Percentiles rank a stretch among this genome's conserved stretches.
Conservation (phyloP, 2,888 invertebrate species). For the Pinctada fucata region DNA sequence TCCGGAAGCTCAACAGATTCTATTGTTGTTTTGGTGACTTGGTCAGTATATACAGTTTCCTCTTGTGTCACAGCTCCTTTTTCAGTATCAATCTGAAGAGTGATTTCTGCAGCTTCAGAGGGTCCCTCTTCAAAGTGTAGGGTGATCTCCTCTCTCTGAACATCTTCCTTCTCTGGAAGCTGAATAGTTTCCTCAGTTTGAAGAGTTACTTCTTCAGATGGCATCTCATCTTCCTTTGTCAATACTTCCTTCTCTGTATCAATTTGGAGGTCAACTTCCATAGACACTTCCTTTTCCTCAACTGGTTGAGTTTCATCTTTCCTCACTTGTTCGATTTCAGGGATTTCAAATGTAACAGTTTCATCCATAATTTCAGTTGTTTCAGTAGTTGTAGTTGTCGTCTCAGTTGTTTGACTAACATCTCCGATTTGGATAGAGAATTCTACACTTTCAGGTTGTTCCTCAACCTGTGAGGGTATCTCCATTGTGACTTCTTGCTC, state of each 20-base stretch:
- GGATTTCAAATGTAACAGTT: conserved; percentile 24
- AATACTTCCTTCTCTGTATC: conserved; percentile 32
- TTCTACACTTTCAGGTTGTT: conserved; percentile 52
- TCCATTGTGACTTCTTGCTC: conserved; percentile 52
- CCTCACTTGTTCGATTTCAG: neutral
- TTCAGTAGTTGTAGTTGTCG: conserved; percentile 46
- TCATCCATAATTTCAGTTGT: conserved; percentile 41
- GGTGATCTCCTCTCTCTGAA: conserved; percentile 58
- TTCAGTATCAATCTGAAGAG: conserved; percentile 57
- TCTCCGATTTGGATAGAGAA: conserved; percentile 46
- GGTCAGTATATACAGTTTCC: conserved; percentile 49
- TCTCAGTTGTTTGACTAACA: conserved; percentile 15
- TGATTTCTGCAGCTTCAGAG: conserved; percentile 63
- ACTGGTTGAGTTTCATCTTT: conserved; percentile 45
- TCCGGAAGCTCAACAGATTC: conserved; percentile 48
- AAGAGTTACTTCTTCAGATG: conserved; percentile 37
- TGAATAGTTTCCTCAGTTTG: conserved; percentile 36
- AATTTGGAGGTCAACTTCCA: conserved; percentile 27
- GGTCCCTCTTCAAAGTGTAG: conserved; percentile 59
- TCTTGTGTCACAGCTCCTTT: conserved; percentile 48
- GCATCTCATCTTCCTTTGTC: conserved; percentile 24
- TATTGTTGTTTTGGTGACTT: conserved; percentile 44
- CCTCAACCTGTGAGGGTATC: conserved; percentile 48
- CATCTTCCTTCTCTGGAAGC: conserved; percentile 31
- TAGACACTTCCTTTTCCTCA: conserved; percentile 43